These are phyloP conservation scores for Noctilio leporinus DNA, from an alignment of 2,113 vertebrate genomes.

Conservation along the genomic window DNA sequence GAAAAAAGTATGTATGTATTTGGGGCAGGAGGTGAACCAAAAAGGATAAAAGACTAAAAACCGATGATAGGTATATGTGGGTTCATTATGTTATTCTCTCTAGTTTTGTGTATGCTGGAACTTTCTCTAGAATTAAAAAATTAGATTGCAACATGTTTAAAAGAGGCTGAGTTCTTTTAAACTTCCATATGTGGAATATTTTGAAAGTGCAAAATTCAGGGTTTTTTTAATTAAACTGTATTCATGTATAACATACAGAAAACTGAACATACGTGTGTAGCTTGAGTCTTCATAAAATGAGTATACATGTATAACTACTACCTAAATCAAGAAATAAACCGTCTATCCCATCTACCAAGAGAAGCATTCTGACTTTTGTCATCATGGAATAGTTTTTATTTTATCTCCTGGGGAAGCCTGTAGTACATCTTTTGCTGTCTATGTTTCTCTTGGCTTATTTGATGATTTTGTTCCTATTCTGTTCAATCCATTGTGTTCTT, in stretches of 20 bases:
- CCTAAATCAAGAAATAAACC: not conserved
- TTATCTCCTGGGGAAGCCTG: not conserved
- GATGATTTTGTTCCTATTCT: not conserved
- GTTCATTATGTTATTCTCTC: not conserved
- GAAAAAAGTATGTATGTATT: not conserved
- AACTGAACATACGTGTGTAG: not conserved
- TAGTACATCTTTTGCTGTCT: not conserved
- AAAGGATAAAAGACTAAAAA: not conserved
- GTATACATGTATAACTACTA: not conserved
- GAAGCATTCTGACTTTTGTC: not conserved
- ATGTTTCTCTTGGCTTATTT: not conserved
- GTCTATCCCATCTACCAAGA: not conserved
- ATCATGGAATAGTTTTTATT: not conserved
- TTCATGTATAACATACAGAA: not conserved
- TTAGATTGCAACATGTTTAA: constrained; percentile 14
- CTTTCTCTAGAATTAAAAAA: not conserved
- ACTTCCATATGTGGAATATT: not conserved
- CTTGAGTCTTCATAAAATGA: not conserved
- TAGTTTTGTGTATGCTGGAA: not conserved
- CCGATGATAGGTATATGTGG: not conserved
- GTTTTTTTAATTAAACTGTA: not conserved
- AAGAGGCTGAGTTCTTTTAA: constrained; percentile 12
- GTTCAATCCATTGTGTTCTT: not conserved
- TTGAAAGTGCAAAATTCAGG: not conserved
- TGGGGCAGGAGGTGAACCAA: not conserved